These are phyloP conservation scores for Tringa solitaria DNA, from an alignment of 2,113 vertebrate species.

Conservation along the genomic window DNA sequence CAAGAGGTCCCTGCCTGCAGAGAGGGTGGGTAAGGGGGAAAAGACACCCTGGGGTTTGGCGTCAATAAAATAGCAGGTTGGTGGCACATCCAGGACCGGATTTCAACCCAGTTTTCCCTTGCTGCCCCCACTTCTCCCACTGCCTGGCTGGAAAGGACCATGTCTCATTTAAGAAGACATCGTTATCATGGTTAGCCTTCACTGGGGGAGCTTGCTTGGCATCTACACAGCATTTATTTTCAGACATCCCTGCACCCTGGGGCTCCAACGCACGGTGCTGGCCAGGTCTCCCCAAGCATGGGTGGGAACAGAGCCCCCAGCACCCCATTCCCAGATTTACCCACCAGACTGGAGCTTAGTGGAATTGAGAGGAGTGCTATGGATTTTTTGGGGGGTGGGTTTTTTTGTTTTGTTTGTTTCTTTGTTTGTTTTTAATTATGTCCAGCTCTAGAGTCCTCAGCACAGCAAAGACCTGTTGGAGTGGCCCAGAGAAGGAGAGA, in stretches of 20 bases:
- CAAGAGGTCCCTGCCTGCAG: neutral
- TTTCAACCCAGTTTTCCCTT: neutral
- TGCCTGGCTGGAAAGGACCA: neutral
- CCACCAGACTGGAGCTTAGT: neutral
- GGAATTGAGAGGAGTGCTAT: neutral
- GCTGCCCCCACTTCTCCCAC: neutral
- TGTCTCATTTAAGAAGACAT: neutral
- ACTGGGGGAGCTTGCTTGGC: neutral
- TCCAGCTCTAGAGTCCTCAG: neutral
- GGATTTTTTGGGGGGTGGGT: neutral
- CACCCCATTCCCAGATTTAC: neutral
- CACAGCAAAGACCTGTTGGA: neutral
- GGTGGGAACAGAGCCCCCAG: neutral
- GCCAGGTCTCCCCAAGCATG: neutral
- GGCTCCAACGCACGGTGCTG: fast-evolving
- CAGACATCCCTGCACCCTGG: neutral
- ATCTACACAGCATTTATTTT: neutral
- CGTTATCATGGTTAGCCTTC: fast-evolving
- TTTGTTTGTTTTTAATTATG: neutral
- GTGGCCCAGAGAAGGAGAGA: neutral
- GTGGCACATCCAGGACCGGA: neutral
- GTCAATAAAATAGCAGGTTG: neutral
- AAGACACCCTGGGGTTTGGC: fast-evolving
- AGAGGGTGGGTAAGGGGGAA: neutral
- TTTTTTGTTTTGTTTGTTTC: neutral